Conservation (phyloP, 2,113 vertebrate genomes). For the Cromileptes altivelis region DNA sequence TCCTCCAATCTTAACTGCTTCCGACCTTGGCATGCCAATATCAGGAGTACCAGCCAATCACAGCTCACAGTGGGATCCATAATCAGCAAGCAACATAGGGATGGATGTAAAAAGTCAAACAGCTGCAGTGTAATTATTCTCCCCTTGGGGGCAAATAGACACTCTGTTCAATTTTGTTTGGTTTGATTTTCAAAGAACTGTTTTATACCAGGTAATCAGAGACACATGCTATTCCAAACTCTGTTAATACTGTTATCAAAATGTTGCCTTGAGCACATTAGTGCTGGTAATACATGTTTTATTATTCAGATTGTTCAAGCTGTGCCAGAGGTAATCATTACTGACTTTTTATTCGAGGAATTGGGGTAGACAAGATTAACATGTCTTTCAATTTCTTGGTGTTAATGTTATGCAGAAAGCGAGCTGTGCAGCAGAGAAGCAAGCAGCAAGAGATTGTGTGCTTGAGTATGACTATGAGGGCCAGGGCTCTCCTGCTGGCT, state of each 20-base stretch:
- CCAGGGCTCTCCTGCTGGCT: slow-evolving; percentile 85
- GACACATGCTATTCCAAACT: not conserved
- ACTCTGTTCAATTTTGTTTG: too few species aligned
- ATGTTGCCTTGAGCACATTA: not conserved
- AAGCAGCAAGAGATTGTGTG: slow-evolving; percentile 80
- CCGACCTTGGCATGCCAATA: too few species aligned
- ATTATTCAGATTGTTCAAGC: not conserved
- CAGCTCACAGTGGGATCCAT: too few species aligned
- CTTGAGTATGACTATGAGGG: slow-evolving; percentile 89
- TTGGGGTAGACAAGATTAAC: not conserved
- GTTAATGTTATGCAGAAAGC: slow-evolving; percentile 75
- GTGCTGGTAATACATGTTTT: not conserved
- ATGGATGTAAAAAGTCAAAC: too few species aligned
- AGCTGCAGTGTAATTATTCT: too few species aligned
- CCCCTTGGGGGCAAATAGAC: too few species aligned
- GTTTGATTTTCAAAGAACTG: not conserved
- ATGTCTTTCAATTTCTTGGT: not conserved
- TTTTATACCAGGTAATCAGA: not conserved
- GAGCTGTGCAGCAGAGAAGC: slow-evolving; percentile 81
- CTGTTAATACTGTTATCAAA: not conserved
- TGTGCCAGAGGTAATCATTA: too few species aligned
- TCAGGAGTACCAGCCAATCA: too few species aligned
- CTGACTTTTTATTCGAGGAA: too few species aligned
- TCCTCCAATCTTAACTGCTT: too few species aligned
- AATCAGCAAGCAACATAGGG: too few species aligned